A percentile compares a stretch with the other conserved stretches of the same genome.
Evolutionary conservation across 2,888 invertebrate species (phyloP).

Genomic region (Bhutanitis thaidina): DNA sequence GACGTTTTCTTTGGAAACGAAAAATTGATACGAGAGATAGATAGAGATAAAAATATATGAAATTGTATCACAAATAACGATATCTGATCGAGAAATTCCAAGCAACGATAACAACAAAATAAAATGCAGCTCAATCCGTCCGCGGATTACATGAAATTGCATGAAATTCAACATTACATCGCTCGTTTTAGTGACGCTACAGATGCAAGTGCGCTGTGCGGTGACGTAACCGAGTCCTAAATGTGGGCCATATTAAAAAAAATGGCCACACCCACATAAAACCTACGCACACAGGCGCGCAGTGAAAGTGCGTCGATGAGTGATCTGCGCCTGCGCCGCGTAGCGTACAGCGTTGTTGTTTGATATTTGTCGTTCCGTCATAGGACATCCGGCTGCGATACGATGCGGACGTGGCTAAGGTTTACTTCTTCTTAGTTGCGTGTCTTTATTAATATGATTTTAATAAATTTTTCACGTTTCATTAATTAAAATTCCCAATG

Average conservation of each 20-base stretch:
- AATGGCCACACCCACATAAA: constrained; percentile 48
- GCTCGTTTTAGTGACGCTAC: constrained; percentile 40
- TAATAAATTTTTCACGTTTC: too few relatives aligned
- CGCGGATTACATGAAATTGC: background rate
- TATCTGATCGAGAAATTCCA: too few relatives aligned
- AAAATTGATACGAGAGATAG: too few relatives aligned
- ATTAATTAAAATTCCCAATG: too few relatives aligned
- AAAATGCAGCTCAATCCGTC: background rate
- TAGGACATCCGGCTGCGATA: constrained; percentile 17
- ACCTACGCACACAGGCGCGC: constrained; percentile 30
- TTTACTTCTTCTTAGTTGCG: too few relatives aligned
- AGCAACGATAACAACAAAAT: background rate
- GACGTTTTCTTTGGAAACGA: too few relatives aligned
- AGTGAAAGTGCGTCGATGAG: constrained; percentile 59
- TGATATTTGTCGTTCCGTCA: constrained; percentile 9
- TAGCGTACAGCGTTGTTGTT: constrained; percentile 10
- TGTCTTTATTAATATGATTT: too few relatives aligned
- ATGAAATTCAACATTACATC: constrained; percentile 35
- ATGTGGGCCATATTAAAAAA: constrained; percentile 73
- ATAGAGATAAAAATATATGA: too few relatives aligned
- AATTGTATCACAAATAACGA: too few relatives aligned
- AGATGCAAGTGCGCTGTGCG: constrained; percentile 34
- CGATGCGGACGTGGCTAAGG: constrained; percentile 6
- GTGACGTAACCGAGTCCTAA: constrained; percentile 64
- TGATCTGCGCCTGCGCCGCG: constrained; percentile 26